A percentile compares a stretch with the other conserved stretches of the same genome.
These are phyloP conservation scores for Dynastes hyllus DNA, from an alignment of 2,888 invertebrate species.

Conservation along the genomic window DNA sequence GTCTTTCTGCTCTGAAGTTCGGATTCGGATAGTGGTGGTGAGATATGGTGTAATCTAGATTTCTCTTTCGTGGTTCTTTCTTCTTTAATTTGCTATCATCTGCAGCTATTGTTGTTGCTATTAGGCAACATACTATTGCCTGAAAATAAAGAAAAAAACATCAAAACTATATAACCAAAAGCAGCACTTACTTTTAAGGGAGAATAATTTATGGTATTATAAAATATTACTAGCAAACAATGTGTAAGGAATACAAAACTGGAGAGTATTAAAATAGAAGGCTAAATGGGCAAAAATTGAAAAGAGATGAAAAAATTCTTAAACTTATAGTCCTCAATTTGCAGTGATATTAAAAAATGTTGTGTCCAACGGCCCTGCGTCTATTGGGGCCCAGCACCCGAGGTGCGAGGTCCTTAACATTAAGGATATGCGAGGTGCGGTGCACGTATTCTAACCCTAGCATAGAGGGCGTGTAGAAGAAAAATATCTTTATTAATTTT, in stretches of 20 bases:
- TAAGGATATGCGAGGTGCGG: too few relatives aligned
- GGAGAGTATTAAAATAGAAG: neutral
- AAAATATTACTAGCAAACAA: neutral
- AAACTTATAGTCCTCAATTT: too few relatives aligned
- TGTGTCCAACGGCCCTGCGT: too few relatives aligned
- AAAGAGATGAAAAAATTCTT: too few relatives aligned
- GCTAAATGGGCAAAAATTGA: neutral
- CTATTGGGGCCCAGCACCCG: too few relatives aligned
- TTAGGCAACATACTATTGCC: conserved; percentile 74
- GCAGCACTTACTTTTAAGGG: too few relatives aligned
- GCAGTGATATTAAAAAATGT: too few relatives aligned
- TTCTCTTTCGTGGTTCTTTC: conserved; percentile 72
- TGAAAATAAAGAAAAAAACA: conserved; percentile 69
- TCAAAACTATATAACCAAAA: neutral
- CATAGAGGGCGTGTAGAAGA: too few relatives aligned
- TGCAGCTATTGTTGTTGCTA: conserved; percentile 73
- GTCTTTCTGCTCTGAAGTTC: conserved; percentile 74
- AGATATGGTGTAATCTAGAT: conserved; percentile 76
- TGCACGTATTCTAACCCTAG: too few relatives aligned
- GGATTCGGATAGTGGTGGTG: conserved; percentile 75
- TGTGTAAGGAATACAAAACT: neutral
- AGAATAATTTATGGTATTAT: neutral
- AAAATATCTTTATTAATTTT: too few relatives aligned
- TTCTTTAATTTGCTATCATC: conserved; percentile 66
- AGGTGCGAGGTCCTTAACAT: too few relatives aligned